Percentiles rank a stretch among this genome's conserved stretches.
phyloP scores from a whole-genome alignment of 2,797 vertebrate species.

The Tolypeutes matacus region DNA sequence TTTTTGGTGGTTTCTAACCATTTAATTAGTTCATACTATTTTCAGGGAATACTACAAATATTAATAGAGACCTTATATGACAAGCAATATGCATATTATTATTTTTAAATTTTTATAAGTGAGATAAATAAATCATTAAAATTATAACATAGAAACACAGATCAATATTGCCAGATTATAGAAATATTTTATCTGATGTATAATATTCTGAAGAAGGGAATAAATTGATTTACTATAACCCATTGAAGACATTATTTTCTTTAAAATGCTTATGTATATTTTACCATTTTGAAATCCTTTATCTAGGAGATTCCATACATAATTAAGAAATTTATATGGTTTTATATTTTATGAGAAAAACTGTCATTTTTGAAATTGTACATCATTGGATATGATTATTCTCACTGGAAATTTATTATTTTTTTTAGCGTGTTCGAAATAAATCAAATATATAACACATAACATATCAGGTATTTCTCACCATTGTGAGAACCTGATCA shows the following conservation, averaged over 20 bases:
- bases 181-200: background rate
- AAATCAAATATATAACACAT: background rate
- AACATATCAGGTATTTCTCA: background rate
- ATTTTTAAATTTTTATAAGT: background rate
- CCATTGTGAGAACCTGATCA: background rate
- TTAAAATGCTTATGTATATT: background rate
- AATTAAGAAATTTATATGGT: background rate
- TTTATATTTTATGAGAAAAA: background rate
- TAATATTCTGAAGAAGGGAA: background rate
- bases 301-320: background rate
- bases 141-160: background rate
- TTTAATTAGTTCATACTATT: background rate
- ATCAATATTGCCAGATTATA: background rate
- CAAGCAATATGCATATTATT: background rate
- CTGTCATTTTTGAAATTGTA: background rate
- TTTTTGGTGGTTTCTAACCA: background rate
- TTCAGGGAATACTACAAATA: background rate
- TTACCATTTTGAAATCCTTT: constrained; percentile 20
- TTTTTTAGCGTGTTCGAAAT: background rate
- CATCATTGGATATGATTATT: background rate
- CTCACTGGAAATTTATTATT: background rate
- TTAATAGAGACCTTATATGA: background rate
- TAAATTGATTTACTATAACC: background rate
- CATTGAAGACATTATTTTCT: background rate
- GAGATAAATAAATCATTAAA: background rate